Percentiles rank a stretch among this genome's conserved stretches.
Conservation (phyloP, 2,113 vertebrate species). For the Riparia riparia region DNA sequence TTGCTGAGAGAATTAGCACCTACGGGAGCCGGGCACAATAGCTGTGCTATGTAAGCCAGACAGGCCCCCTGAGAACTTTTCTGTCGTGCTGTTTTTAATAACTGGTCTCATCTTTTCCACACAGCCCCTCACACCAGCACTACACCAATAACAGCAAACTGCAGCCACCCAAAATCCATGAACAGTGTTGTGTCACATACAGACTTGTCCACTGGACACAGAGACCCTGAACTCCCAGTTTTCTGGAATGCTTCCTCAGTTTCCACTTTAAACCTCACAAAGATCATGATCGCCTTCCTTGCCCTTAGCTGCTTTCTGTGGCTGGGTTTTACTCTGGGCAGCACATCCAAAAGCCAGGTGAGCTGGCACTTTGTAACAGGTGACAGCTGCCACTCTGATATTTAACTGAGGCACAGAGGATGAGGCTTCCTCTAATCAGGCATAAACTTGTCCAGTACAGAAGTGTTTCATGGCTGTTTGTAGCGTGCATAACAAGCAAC, state of each 20-base stretch:
- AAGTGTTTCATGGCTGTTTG: not conserved
- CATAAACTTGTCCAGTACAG: not conserved
- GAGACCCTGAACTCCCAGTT: not conserved
- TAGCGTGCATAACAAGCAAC: not conserved
- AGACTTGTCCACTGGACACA: not conserved
- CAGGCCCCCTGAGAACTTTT: conserved; percentile 1
- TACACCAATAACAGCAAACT: not conserved
- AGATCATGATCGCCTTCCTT: rapidly evolving
- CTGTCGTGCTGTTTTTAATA: not conserved
- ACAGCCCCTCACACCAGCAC: not conserved
- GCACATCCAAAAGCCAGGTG: not conserved
- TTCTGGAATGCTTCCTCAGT: not conserved
- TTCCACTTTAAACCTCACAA: not conserved
- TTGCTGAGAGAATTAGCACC: conserved; percentile 71
- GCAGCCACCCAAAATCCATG: not conserved
- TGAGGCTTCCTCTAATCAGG: not conserved
- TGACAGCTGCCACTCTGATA: not conserved
- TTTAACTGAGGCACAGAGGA: not conserved
- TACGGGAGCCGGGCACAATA: not conserved
- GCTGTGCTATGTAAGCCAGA: conserved; percentile 9
- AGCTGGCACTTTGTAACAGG: not conserved
- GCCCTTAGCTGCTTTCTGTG: not conserved
- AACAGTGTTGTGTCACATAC: not conserved
- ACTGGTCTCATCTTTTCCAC: not conserved
- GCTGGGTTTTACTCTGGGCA: not conserved